Conservation (phyloP, 2,113 vertebrate species). For the Ibidorhyncha struthersii region DNA sequence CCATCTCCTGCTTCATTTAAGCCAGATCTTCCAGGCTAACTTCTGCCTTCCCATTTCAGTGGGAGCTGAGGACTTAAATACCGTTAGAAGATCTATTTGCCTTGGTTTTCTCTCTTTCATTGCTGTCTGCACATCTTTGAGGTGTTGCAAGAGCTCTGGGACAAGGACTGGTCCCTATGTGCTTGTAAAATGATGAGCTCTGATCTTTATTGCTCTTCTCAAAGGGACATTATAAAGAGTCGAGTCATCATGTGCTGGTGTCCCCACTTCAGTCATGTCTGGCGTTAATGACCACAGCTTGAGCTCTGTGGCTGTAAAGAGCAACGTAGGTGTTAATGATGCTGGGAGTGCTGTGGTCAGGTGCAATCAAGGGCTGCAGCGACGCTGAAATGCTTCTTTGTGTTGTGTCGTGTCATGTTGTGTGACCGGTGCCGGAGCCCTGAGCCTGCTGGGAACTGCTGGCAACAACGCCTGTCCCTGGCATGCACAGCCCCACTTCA, state of each 20-base stretch:
- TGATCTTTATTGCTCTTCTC: background rate
- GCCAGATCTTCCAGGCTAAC: background rate
- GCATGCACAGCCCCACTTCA: accelerated
- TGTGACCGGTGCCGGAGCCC: background rate
- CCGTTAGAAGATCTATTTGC: accelerated
- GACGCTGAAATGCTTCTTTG: accelerated
- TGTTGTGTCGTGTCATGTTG: background rate
- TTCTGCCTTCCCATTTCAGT: background rate
- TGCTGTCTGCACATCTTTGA: background rate
- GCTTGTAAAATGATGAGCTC: background rate
- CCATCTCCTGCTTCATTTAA: background rate
- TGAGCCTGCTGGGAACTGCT: accelerated
- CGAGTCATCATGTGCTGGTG: accelerated
- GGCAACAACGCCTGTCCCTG: accelerated
- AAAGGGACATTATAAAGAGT: background rate
- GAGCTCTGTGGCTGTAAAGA: background rate
- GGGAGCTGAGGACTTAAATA: background rate
- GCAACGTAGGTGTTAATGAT: accelerated
- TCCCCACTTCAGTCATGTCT: accelerated
- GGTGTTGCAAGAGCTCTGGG: background rate
- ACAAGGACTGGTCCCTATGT: accelerated
- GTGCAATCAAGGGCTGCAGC: background rate
- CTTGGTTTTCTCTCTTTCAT: background rate
- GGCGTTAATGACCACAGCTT: background rate
- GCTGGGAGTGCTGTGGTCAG: background rate